Evolutionary conservation across 2,113 vertebrate species (phyloP), one percentile per base, ranked within the genome.

Genomic region (Forbesichthys agassizii): DNA sequence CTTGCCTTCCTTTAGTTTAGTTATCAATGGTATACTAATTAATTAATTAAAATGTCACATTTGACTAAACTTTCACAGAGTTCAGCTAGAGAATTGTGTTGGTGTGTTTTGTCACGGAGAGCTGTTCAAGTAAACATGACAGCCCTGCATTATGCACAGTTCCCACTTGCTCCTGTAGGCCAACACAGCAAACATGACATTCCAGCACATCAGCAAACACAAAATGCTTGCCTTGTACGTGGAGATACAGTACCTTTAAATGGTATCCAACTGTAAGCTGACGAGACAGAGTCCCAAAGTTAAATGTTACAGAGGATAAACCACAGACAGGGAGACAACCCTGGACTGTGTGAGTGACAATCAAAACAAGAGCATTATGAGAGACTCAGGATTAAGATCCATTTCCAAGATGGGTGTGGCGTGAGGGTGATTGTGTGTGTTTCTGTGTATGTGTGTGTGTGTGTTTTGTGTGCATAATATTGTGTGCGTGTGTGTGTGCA

Each of bases 121-220:
- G 54, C 85, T 89, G 77, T 86, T 93, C 76, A 90, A 91, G 91
- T 91, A 92, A 92, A 89, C 89, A 92, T 90, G 90, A 90, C 88
- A 88, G 71, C 48, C 62, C 71, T 68, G 84, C 74, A 81, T 83
- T 68, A 67, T 72, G 66, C 48, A 63, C 67, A 64, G 84, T 81
- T 88, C 82, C 74, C 88, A 90, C 86, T 71, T 1, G 48, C 49
- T 66, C 18, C 11, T 74, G 68, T 59, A 60, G 66, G 54, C 73
- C 73, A 86, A 77, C 76, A 81, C 77, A 11, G 68, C 66, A 72
- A 80, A 79, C 65, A 60, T 11, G 1, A 57, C 54, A 48, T 56
- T 55, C 53, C 18, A 20, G 16, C 48, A 58, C 55, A 64, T 58
- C 46, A 58, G 61, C 4, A 58, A 13, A 62, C 8, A 69, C 59